Base-by-base conservation (phyloP, 2,797 vertebrate genomes). In the Lagodon rhomboides region DNA sequence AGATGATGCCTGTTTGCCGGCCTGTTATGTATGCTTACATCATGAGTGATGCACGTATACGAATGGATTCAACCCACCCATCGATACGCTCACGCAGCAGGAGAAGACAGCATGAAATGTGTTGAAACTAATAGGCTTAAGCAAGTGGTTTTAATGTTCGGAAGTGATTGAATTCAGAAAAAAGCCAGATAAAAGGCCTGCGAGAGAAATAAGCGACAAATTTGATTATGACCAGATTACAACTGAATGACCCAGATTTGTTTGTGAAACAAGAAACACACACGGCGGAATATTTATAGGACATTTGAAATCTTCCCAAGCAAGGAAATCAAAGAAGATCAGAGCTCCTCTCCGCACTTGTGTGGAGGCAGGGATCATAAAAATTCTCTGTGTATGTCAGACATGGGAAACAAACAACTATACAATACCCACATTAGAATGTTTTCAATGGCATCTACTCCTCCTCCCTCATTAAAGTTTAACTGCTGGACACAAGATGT, bases 1-100 rank as follows among this genome's bases (percentile, higher is more conserved):
- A 92, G 88, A 93, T 91, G 91, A 91, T 65, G 83, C 68, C 63
- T 88, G 85, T 82, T 90, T 81, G 66, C 5, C 30, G 69, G 65
- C 73, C 34, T n/a, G 22, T 79, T 79, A 77, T 73, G 13, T 64
- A 87, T 46, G 30, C 85, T 89, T 54, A 82, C 78, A 73, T 85
- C 79, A 87, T 84, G 79, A 54, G 47, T 69, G 47, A 71, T 85
- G 55, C 64, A 51, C 70, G 44, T 51, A 75, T 71, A 65, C 69
- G 61, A 81, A 54, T 59, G 74, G 62, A 73, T 49, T 43, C 63
- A 51, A 64, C 73, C 72, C 55, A 79, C 46, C 11, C 56, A 77
- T 46, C 30, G 46, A 53, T 15, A 65, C 60, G 49, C 66, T 73
- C 44, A 62, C 0, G 2, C 27, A 63, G 67, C 75, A 43, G 30